phyloP scores from a whole-genome alignment of 2,888 invertebrate species.

The Agonopterix heracliana region DNA sequence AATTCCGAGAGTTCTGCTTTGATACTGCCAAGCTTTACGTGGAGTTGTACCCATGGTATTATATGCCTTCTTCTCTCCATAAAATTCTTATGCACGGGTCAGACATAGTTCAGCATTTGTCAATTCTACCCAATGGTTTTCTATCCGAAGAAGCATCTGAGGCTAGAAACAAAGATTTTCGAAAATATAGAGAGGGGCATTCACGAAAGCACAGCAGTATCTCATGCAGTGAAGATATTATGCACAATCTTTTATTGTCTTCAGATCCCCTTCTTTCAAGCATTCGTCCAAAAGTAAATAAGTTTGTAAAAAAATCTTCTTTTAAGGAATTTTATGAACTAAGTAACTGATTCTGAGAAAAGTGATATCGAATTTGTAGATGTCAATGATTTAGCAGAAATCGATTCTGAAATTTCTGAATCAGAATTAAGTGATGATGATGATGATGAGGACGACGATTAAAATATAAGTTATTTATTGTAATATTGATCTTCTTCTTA shows the following conservation, averaged over 20 bases:
- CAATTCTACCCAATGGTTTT: not conserved
- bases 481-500: no score
- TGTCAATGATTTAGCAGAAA: no score
- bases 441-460: no score
- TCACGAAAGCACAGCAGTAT: not conserved
- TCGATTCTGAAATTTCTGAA: no score
- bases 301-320: no score
- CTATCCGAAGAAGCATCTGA: not conserved
- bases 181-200: not conserved
- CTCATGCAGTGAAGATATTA: not conserved
- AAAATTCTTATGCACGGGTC: not conserved
- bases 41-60: not conserved
- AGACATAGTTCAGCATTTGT: not conserved
- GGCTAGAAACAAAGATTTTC: not conserved
- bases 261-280: not conserved
- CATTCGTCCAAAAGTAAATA: no score
- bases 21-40: not conserved
- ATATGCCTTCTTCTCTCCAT: not conserved
- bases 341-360: no score
- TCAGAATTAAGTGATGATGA: no score
- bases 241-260: not conserved
- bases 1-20: not conserved
- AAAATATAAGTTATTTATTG: no score
- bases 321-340: no score
- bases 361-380: no score